Conservation (phyloP, 1,140 invertebrate species). For the Drosophila kikkawai region DNA sequence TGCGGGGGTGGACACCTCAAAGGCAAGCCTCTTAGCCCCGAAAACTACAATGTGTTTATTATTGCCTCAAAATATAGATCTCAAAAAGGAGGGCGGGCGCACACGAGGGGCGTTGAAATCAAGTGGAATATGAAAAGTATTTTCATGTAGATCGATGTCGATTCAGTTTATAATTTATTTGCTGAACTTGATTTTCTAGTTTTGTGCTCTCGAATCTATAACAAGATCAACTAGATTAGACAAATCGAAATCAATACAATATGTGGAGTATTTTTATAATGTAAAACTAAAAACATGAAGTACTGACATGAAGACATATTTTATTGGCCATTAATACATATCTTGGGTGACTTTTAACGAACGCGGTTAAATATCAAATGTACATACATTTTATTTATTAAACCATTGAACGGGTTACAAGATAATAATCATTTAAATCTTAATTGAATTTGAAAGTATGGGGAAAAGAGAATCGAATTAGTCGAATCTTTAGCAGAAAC, state of each 20-base stretch:
- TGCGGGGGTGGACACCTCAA: slow-evolving; percentile 22
- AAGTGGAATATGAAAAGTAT: slow-evolving; percentile 29
- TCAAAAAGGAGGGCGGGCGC: not conserved
- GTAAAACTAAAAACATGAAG: slow-evolving; percentile 8
- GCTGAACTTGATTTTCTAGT: slow-evolving; percentile 45
- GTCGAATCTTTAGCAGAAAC: too few species aligned
- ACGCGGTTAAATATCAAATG: not conserved
- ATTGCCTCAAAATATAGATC: slow-evolving; percentile 41
- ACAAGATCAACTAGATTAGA: slow-evolving; percentile 39
- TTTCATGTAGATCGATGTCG: slow-evolving; percentile 21
- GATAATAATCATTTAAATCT: not conserved
- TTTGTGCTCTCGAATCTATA: slow-evolving; percentile 28
- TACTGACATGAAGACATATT: not conserved
- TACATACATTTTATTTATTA: not conserved
- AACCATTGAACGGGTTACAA: not conserved
- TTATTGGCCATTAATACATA: not conserved
- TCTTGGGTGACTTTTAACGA: not conserved
- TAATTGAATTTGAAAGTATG: not conserved
- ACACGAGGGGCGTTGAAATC: slow-evolving; percentile 18
- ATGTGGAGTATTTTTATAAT: not conserved
- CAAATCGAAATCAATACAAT: slow-evolving; percentile 8
- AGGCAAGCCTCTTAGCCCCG: slow-evolving; percentile 24
- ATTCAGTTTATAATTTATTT: slow-evolving; percentile 26
- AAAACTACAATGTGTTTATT: slow-evolving; percentile 78
- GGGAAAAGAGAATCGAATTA: not conserved